These are phyloP conservation scores for Planiliza haematocheilus DNA, from an alignment of 2,113 vertebrate species.

Conservation along the genomic window DNA sequence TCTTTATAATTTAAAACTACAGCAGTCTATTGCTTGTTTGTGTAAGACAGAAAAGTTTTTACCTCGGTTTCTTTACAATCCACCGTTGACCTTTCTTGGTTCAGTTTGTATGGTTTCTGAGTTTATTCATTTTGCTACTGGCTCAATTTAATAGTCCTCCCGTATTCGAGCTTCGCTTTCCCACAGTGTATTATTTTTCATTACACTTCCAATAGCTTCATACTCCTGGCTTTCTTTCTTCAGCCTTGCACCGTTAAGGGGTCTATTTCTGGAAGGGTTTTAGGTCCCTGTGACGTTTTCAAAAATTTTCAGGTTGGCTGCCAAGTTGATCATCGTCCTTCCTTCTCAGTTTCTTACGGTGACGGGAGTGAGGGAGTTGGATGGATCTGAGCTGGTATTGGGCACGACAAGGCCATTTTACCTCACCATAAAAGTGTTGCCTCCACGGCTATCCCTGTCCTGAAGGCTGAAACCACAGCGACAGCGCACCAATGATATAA, in stretches of 20 bases:
- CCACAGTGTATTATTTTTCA: conserved; percentile 60
- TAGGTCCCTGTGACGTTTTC: conserved; percentile 42
- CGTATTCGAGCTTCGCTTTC: conserved; percentile 45
- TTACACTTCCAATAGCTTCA: conserved; percentile 30
- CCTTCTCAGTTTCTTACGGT: conserved; percentile 44
- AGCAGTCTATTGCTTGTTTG: conserved; percentile 7
- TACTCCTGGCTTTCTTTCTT: conserved; percentile 30
- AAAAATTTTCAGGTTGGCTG: conserved; percentile 56
- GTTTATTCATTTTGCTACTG: conserved; percentile 40
- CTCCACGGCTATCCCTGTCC: conserved; percentile 44
- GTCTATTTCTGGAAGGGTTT: conserved; percentile 39
- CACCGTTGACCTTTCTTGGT: conserved; percentile 32
- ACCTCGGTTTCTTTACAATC: conserved; percentile 26
- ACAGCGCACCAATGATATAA: conserved; percentile 16
- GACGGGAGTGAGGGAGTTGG: conserved; percentile 39
- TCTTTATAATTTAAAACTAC: too few species aligned
- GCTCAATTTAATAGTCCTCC: conserved; percentile 44
- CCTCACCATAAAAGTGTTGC: conserved; percentile 50
- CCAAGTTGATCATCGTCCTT: conserved; percentile 50
- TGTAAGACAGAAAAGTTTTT: not conserved
- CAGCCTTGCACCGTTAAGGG: conserved; percentile 16
- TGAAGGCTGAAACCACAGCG: conserved; percentile 40
- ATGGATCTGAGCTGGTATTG: conserved; percentile 70
- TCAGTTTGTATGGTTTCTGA: conserved; percentile 20
- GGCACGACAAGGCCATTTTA: conserved; percentile 61